Percentiles rank a stretch among this genome's conserved stretches.
Evolutionary conservation across 2,888 invertebrate species (phyloP).

Genomic region (Idaea dimidiata): DNA sequence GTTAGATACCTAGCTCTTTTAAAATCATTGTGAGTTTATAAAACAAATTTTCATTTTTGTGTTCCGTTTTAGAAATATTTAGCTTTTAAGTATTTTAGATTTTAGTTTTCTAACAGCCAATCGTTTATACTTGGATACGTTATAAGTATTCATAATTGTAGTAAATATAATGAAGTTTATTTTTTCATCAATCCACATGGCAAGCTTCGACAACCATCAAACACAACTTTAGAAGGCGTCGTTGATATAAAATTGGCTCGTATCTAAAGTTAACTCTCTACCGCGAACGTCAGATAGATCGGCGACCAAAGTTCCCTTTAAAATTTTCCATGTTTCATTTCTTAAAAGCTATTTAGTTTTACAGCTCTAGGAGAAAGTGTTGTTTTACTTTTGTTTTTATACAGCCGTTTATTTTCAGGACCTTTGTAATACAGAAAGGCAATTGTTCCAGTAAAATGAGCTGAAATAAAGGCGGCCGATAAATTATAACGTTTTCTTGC

Average conservation of each 20-base stretch:
- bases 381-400: conserved; percentile 17
- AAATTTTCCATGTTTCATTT: conserved; percentile 33
- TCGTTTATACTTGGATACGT: too few relatives aligned
- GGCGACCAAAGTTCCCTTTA: conserved; percentile 38
- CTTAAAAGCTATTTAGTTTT: conserved; percentile 26
- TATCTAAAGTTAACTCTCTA: conserved; percentile 48
- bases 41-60: too few relatives aligned
- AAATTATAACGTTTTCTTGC: conserved; percentile 16
- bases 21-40: too few relatives aligned
- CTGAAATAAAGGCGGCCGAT: conserved; percentile 7
- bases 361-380: conserved; percentile 15
- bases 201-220: not conserved
- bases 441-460: conserved; percentile 17
- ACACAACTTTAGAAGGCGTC: conserved; percentile 13
- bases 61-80: too few relatives aligned
- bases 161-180: too few relatives aligned
- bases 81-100: too few relatives aligned
- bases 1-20: too few relatives aligned
- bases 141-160: too few relatives aligned
- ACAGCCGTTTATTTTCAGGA: conserved; percentile 7
- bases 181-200: conserved; percentile 12
- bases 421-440: conserved; percentile 7
- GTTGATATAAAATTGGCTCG: conserved; percentile 48
- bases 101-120: too few relatives aligned
- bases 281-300: conserved; percentile 48